Base-by-base conservation (phyloP, 2,797 vertebrate genomes). In the Telmatherina bonti region DNA sequence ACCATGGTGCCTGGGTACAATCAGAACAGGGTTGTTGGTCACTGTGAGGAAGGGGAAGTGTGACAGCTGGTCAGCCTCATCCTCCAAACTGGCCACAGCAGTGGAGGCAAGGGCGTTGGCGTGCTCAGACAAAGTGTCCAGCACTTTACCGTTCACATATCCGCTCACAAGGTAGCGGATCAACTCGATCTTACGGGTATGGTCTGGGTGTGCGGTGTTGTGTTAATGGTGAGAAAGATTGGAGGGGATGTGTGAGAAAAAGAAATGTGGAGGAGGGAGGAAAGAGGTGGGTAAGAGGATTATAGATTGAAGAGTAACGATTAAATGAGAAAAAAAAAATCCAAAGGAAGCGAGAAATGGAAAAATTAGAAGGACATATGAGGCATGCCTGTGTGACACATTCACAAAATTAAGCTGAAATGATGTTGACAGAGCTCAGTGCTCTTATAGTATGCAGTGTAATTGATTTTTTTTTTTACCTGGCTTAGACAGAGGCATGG, bases 401-500 rank as follows among this genome's bases (percentile, higher is more conserved):
- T 22, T 47, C 81, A 87, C 68, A 90, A 84, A 72, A 83, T 82
- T n/a, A 33, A 35, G 70, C 13, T 61, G 76, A 70, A 75, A 78
- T 76, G 70, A 84, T 24, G 69, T 60, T 60, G 68, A 73, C 20
- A 57, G 61, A 72, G 57, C 35, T 61, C 29, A 47, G n/a, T 58
- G 56, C 12, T 18, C 24, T 58, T 61, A 57, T 7, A n/a, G 6
- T 22, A 20, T 31, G 49, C n/a, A 15, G 11, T 53, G 29, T 18
- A 63, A 59, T 24, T 56, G 15, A 24, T 77, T 60, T 33, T 29
- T 86, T 90, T 91, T 29, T 86, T 90, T 91, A 97, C 98, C 98
- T 95, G 98, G 98, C 91, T 95, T 99, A 52, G 98, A 99, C 61
- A 99, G 95, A 2, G 98, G 98, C 98, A 99, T 99, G 10, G 98